Base-by-base conservation (phyloP, 2,797 vertebrate species). In the Astyanax mexicanus region DNA sequence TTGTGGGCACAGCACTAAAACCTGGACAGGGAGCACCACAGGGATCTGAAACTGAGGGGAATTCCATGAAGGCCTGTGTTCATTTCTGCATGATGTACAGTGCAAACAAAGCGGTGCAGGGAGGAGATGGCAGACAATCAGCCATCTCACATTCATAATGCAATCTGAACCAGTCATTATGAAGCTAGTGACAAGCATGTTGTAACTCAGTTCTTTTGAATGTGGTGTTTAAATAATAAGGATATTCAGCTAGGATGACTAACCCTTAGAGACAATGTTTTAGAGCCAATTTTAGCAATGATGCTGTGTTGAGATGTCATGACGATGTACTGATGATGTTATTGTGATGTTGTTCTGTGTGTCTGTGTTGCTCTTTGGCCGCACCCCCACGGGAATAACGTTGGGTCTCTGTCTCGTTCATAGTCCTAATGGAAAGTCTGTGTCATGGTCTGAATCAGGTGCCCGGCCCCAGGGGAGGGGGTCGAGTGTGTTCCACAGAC, bases 361-460 rank as follows among this genome's bases (percentile, higher is more conserved):
- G 79, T 75, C 86, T 90, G 83, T 86, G 80, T 83, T 85, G 69
- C 70, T 83, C 40, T 83, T 79, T 89, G 84, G 71, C 83, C 40
- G 79, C 84, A 87, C 91, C 86, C 82, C 89, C 89, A 79, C 88
- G 86, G 86, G 86, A 92, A 90, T 95, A 95, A 95, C 90, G 94
- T 86, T 83, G 84, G 90, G 88, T 98, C 93, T 99, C 95, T 98
- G 94, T 98, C 95, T 97, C 95, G 90, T 98, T 96, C 94, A 92
- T 96, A 99, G 98, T 98, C 98, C 97, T 96, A 99, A 99, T 94
- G 98, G 98, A 95, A 99, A 99, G 97, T 99, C 97, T 98, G 96
- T 99, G 95, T 99, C 97, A 95, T 99, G 97, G 98, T 99, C 97
- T 98, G 98, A 99, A 97, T 95, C 97, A 96, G 97, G 98, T 96